Evolutionary conservation across 2,113 vertebrate genomes (phyloP).

Genomic region (Rostratula benghalensis): DNA sequence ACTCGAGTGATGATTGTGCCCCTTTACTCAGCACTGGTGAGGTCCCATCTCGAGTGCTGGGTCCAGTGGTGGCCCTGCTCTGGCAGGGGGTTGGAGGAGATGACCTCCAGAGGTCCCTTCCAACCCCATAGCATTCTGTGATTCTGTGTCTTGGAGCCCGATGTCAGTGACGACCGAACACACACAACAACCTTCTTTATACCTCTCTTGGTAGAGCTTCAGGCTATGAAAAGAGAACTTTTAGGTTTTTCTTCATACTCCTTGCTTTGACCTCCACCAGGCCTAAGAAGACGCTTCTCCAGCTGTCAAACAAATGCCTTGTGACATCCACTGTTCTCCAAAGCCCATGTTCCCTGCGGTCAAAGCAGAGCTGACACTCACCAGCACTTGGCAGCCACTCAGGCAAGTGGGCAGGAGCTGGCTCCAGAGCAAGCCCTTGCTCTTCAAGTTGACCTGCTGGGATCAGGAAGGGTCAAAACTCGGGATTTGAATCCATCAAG

Average conservation of each 20-base stretch:
- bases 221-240: neutral
- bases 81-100: no score
- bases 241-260: neutral
- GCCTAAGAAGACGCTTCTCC: neutral
- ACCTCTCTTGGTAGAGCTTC: neutral
- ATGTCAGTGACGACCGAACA: fast-evolving
- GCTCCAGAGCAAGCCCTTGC: neutral
- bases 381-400: neutral
- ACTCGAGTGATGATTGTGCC: no score
- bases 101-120: no score
- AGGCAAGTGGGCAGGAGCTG: neutral
- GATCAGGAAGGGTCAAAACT: neutral
- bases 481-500: neutral
- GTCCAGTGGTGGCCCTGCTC: no score
- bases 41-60: no score
- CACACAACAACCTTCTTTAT: neutral
- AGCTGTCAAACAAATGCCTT: no score
- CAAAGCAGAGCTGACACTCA: neutral
- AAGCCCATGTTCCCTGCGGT: fast-evolving
- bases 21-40: no score
- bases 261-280: neutral
- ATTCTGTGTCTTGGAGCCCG: neutral
- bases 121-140: no score
- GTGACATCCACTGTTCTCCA: neutral
- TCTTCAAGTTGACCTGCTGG: neutral